Percentiles rank a stretch among this genome's conserved stretches.
Conservation (phyloP, 2,888 invertebrate genomes). For the Pseudococcus jackbeardsleyi region DNA sequence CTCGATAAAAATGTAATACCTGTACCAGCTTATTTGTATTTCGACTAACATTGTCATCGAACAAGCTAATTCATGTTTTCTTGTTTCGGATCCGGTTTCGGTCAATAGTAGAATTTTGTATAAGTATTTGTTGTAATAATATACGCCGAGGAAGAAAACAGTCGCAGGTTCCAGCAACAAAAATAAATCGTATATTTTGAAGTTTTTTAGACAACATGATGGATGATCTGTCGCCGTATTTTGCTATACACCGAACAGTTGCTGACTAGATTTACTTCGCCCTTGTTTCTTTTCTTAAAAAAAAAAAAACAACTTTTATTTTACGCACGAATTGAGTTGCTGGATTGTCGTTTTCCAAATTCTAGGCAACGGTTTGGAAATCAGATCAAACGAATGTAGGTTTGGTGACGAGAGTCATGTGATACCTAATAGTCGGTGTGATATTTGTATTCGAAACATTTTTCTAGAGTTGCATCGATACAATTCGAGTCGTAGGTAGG, state of each 20-base stretch:
- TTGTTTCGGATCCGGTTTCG: conserved; percentile 11
- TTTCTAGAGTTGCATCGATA: neutral
- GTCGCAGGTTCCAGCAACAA: neutral
- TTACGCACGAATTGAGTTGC: conserved; percentile 7
- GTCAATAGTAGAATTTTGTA: neutral
- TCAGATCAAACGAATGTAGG: conserved; percentile 5
- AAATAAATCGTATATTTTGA: conserved; percentile 57
- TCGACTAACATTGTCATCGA: neutral
- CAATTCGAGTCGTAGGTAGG: too few species aligned
- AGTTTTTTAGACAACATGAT: conserved; percentile 11
- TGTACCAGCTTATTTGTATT: neutral
- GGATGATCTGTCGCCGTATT: conserved; percentile 15
- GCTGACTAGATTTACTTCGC: conserved; percentile 10
- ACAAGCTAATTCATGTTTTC: conserved; percentile 6
- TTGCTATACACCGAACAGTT: conserved; percentile 21
- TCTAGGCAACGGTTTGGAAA: neutral
- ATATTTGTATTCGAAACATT: neutral
- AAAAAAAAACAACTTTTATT: conserved; percentile 2
- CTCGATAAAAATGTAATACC: neutral
- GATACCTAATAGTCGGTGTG: neutral
- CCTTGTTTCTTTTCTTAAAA: neutral
- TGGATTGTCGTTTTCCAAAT: neutral
- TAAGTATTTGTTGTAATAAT: neutral
- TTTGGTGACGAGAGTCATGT: neutral
- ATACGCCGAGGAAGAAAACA: neutral